Evolutionary conservation across 2,797 vertebrate species (phyloP).

Genomic region (Tragopan temminckii): DNA sequence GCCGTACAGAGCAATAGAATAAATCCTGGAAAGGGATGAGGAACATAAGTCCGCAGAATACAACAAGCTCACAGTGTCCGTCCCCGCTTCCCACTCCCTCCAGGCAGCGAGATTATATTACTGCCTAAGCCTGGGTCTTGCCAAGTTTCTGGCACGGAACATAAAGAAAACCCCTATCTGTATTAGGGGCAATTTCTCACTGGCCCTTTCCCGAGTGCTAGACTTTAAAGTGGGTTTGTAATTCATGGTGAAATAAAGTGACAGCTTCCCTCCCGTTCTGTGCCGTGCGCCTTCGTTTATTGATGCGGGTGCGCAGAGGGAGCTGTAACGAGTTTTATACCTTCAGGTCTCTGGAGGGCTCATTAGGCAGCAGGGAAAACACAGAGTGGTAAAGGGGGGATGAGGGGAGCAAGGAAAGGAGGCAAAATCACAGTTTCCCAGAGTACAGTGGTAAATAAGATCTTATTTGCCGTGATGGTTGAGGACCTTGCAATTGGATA

Average conservation of each 20-base stretch:
- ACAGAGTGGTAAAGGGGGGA: constrained; percentile 70
- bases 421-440: constrained; percentile 75
- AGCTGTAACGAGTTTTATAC: constrained; percentile 82
- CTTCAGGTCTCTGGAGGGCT: constrained; percentile 82
- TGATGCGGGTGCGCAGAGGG: constrained; percentile 74
- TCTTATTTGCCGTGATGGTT: background rate
- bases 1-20: background rate
- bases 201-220: constrained; percentile 43
- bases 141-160: constrained; percentile 42
- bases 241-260: constrained; percentile 81
- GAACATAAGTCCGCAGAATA: background rate
- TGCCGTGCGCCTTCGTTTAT: constrained; percentile 72
- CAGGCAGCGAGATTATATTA: background rate
- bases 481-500: background rate
- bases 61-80: background rate
- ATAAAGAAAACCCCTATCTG: constrained; percentile 44
- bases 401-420: constrained; percentile 57
- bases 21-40: background rate
- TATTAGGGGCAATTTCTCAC: constrained; percentile 60
- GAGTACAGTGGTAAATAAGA: constrained; percentile 54
- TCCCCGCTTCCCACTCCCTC: background rate
- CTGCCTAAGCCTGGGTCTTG: background rate
- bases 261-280: constrained; percentile 70
- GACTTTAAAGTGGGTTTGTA: constrained; percentile 79
- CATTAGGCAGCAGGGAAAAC: constrained; percentile 83